Conservation (phyloP, 2,888 invertebrate genomes). For the Glyphotaelius pellucidus region DNA sequence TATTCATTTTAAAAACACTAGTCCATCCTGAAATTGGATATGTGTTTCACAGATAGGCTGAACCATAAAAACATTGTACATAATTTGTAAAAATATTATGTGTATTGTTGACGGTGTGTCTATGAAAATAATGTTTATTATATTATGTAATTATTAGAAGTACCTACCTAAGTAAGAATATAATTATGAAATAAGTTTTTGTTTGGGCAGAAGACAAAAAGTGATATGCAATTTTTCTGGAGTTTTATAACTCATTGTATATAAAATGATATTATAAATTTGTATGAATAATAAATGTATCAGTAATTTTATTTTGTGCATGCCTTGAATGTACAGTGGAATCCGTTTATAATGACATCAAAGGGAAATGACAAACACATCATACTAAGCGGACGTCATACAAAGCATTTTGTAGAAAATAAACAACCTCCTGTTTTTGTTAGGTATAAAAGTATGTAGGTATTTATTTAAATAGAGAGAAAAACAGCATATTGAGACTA, state of each 20-base stretch:
- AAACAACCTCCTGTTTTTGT: too few species aligned
- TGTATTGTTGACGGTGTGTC: neutral
- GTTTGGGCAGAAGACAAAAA: neutral
- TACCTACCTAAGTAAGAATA: neutral
- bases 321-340: too few species aligned
- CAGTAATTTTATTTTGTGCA: too few species aligned
- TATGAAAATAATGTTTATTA: neutral
- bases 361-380: too few species aligned
- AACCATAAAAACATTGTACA: neutral
- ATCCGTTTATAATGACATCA: too few species aligned
- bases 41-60: neutral
- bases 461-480: too few species aligned
- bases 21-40: neutral
- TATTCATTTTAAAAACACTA: neutral
- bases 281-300: too few species aligned
- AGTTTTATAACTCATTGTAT: neutral
- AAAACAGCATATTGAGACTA: too few species aligned
- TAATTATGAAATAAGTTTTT: neutral
- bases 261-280: neutral
- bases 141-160: neutral
- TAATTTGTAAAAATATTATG: constrained; percentile 2
- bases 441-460: too few species aligned
- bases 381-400: too few species aligned
- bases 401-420: too few species aligned
- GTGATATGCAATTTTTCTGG: neutral